Base-by-base conservation (phyloP, 1,140 invertebrate genomes). In the Aphidius gifuensis region DNA sequence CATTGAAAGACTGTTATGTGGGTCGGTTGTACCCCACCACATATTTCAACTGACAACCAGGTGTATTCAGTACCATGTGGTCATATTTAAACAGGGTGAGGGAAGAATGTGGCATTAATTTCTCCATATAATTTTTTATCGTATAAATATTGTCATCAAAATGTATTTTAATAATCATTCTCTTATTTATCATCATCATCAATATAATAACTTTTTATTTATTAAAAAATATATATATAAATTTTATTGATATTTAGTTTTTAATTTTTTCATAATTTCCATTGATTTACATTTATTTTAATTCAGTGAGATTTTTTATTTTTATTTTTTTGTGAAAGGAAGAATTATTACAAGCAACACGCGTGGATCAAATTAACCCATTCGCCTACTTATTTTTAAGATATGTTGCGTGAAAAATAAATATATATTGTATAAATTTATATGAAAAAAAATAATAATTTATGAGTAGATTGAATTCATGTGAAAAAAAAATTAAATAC, bases 21-120 rank as follows among this genome's bases (percentile, higher is more conserved):
- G 78, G 78, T 78, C 78, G 78, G 76, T 78, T 76, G 76, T 64
- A 64, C 76, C 77, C 74, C 74, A 71, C 76, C 73, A 75, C 23
- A 32, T 1, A 32, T 32, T 32, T 32, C 23, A 32, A 32, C 23
- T 32, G 23, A 32, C 23, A 32, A 32, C 23, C 23, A 32, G 23
- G 42, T 47, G 32, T 64, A 58, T 66, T 54, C 16, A 51, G 65
- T 66, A 67, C 61, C 23, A 32, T 32, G 23, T 32, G 54, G 54
- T 11, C 47, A 42, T 57, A 57, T 50, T 63, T 32, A 58, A 58
- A 63, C 56, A 54, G 39, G 56, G n/a, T 9, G 23, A 21, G 46
- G 9, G 40, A 58, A 50, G 39, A 55, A 55, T 55, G 53, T 21
- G 56, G 56, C 21, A 32, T 16, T 23, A 50, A n/a, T 50, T 50